Base-by-base conservation (phyloP, 2,113 vertebrate genomes). In the Sphyrna mokarran region DNA sequence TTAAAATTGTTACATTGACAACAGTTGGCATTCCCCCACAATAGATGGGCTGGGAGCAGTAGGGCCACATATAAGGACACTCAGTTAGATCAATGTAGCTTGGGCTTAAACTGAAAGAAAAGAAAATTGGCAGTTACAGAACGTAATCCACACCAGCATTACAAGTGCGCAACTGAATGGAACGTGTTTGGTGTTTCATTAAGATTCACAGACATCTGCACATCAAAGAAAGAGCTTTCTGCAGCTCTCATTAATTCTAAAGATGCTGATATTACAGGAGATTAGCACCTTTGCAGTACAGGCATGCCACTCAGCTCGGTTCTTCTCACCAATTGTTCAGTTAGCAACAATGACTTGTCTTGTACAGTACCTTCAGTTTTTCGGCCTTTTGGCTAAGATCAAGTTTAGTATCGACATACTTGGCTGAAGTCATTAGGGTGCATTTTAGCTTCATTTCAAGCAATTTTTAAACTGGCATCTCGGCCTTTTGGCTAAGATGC, bases 11-110 rank as follows among this genome's bases (percentile, higher is more conserved):
- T 95, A 99, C 98, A 86, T 99, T 99, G 96, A 99, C 98, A 48
- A 99, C 98, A 14, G 99, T 99, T 90, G 99, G 99, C 99, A 99
- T 99, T 72, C 99, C 99, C 96, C 99, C 99, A 0, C 99, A 99
- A 97, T 99, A 99, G 97, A 99, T 99, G 96, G 99, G 99, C 97
- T 99, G 99, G 86, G 99, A 99, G 97, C 99, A 99, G 97, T 99
- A 99, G 9, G 99, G 99, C 99, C 99, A 99, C 99, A 99, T 99
- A 97, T 99, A 99, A 0, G 99, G 99, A 96, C 98, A 99, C 97
- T 99, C 99, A 0, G 99, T 99, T 96, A 99, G 97, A 96, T 99
- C 99, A 61, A 99, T 98, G 97, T 99, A 99, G 97, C 99, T 99
- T 68, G 99, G 99, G 96, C 99, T 99, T 95, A 99, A 97, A 96